Conservation (phyloP, 2,797 vertebrate genomes). For the Apogon hyalosoma region DNA sequence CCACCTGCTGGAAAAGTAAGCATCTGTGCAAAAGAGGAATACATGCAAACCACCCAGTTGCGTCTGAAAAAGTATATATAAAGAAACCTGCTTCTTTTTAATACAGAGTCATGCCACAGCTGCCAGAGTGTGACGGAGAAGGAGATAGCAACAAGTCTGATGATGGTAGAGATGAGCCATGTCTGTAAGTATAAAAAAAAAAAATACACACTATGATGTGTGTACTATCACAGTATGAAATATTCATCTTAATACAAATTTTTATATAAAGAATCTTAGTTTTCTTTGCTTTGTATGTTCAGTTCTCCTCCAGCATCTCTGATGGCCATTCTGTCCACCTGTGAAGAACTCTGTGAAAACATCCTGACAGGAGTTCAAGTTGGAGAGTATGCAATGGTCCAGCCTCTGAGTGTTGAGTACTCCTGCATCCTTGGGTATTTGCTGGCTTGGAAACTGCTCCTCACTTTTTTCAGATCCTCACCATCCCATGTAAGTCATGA, state of each 20-base stretch:
- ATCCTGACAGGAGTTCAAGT: slow-evolving; percentile 90
- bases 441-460: slow-evolving; percentile 95
- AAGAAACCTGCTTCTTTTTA: slow-evolving; percentile 9
- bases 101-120: slow-evolving; percentile 92
- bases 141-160: slow-evolving; percentile 87
- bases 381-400: slow-evolving; percentile 92
- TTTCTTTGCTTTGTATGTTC: slow-evolving; percentile 11
- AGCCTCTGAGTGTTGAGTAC: slow-evolving; percentile 92
- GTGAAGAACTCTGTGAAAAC: slow-evolving; percentile 92
- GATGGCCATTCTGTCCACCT: slow-evolving; percentile 89
- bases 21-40: not conserved
- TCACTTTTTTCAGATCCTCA: slow-evolving; percentile 95
- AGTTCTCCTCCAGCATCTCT: slow-evolving; percentile 94
- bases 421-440: slow-evolving; percentile 94
- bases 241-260: not conserved
- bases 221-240: no score
- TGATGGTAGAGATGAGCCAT: slow-evolving; percentile 92
- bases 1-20: slow-evolving; percentile 92
- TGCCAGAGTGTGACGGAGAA: slow-evolving; percentile 92
- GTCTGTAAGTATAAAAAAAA: slow-evolving; percentile 86
- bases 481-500: slow-evolving; percentile 90
- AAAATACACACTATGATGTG: not conserved
- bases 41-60: not conserved
- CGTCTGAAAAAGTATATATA: not conserved
- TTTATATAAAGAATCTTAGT: not conserved